phyloP scores from a whole-genome alignment of 2,113 vertebrate species.

The Macquaria ambigua region DNA sequence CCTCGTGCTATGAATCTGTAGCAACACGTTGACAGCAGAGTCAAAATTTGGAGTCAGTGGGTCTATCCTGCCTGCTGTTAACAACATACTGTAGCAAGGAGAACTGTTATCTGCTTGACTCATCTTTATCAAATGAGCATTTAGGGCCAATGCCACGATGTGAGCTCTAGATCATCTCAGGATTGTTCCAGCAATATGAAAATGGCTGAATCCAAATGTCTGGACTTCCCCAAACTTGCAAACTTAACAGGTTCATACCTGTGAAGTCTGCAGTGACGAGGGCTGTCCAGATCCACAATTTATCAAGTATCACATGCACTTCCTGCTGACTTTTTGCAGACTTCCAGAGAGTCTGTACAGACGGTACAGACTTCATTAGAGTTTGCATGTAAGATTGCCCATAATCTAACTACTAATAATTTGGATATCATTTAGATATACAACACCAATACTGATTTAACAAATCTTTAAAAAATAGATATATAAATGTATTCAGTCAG shows the following conservation, averaged over 20 bases:
- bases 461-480: background rate
- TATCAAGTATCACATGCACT: background rate
- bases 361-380: background rate
- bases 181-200: background rate
- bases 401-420: no score
- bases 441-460: no score
- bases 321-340: background rate
- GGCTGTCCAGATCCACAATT: no score
- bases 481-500: background rate
- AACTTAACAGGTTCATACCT: background rate
- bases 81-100: background rate
- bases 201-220: background rate
- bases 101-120: background rate
- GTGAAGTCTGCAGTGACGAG: background rate
- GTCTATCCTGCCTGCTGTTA: conserved; percentile 5
- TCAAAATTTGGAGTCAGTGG: background rate
- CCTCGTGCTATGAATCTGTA: background rate
- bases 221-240: background rate
- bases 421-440: background rate
- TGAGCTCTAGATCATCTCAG: background rate
- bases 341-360: background rate
- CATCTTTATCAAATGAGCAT: background rate
- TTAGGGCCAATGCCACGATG: background rate
- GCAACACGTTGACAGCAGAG: no score
- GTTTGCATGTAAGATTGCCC: background rate